phyloP scores from a whole-genome alignment of 1,140 invertebrate species.

The Tetramorium simillimum region DNA sequence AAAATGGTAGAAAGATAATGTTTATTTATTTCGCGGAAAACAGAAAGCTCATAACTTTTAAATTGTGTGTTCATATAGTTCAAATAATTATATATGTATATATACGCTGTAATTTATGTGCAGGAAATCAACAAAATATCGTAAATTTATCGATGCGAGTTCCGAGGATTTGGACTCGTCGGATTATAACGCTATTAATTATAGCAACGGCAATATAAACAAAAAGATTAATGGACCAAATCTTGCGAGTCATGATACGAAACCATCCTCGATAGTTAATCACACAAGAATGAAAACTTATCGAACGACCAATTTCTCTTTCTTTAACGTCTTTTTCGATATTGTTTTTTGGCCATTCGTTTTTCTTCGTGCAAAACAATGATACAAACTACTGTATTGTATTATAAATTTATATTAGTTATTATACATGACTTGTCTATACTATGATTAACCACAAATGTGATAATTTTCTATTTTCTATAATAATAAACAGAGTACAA shows the following conservation, averaged over 20 bases:
- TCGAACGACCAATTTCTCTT: conserved; percentile 56
- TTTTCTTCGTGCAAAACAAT: conserved; percentile 67
- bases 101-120: neutral
- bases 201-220: conserved; percentile 3
- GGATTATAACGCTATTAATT: conserved; percentile 35
- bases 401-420: neutral
- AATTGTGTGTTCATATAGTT: neutral
- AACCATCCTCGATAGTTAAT: conserved; percentile 23
- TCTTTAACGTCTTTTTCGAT: conserved; percentile 74
- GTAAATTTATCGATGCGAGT: conserved; percentile 44
- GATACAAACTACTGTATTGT: neutral
- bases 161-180: conserved; percentile 51
- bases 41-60: neutral
- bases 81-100: neutral
- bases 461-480: neutral
- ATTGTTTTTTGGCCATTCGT: conserved; percentile 78
- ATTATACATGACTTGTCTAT: neutral
- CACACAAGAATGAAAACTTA: conserved; percentile 44
- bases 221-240: conserved; percentile 8
- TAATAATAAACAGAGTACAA: neutral
- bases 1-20: conserved; percentile 24
- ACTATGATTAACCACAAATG: neutral
- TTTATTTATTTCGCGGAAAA: neutral
- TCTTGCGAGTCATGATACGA: neutral
- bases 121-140: conserved; percentile 44